Conservation (phyloP, 2,888 invertebrate genomes). For the Orthonevra nobilis region DNA sequence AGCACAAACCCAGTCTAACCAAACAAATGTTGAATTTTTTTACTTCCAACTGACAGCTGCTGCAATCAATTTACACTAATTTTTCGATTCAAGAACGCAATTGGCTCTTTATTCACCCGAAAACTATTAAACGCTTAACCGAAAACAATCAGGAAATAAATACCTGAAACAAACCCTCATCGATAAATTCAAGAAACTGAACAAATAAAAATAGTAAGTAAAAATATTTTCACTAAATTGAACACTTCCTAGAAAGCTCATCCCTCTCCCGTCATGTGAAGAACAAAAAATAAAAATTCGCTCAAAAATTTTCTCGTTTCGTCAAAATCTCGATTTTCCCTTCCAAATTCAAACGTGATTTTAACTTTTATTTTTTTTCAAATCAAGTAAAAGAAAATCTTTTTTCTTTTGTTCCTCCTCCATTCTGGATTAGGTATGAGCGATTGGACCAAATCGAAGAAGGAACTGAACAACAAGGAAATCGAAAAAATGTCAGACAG, state of each 20-base stretch:
- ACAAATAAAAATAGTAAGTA: conserved; percentile 37
- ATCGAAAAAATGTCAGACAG: conserved; percentile 84
- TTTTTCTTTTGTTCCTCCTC: background rate
- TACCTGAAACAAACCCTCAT: background rate
- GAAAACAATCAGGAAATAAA: background rate
- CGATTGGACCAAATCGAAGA: conserved; percentile 72
- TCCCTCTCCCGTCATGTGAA: conserved; percentile 11
- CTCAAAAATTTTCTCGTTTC: background rate
- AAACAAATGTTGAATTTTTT: too few species aligned
- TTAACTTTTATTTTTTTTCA: background rate
- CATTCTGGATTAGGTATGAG: conserved; percentile 63
- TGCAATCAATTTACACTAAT: conserved; percentile 27
- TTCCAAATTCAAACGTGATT: conserved; percentile 28
- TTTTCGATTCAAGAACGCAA: conserved; percentile 19
- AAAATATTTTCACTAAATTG: too few species aligned
- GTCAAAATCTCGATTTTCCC: background rate
- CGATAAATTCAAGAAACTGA: too few species aligned
- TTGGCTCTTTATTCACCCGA: conserved; percentile 2
- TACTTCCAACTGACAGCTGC: conserved; percentile 38
- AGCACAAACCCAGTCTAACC: too few species aligned
- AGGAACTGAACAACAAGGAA: conserved; percentile 80
- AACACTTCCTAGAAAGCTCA: background rate
- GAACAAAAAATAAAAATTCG: conserved; percentile 11
- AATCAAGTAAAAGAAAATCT: background rate
- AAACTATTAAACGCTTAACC: background rate